Conservation (phyloP, 2,797 vertebrate genomes). For the Semotilus atromaculatus region DNA sequence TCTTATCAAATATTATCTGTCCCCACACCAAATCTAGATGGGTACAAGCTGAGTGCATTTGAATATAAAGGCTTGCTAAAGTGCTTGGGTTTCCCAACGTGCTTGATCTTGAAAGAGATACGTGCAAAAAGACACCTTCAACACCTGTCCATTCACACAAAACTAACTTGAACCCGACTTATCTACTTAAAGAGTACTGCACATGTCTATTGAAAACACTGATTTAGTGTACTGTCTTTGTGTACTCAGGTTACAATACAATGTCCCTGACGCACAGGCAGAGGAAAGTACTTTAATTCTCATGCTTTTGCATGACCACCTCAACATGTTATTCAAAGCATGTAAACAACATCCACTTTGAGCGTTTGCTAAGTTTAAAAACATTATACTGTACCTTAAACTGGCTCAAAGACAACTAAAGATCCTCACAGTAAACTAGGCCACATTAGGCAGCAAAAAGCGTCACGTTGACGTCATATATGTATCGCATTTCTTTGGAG, state of each 20-base stretch:
- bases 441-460: constrained; percentile 30
- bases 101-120: constrained; percentile 15
- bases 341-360: neutral
- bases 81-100: neutral
- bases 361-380: constrained; percentile 1
- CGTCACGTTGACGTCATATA: constrained; percentile 33
- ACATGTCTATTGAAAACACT: no score
- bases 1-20: constrained; percentile 66
- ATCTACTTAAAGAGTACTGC: no score
- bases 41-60: neutral
- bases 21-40: constrained; percentile 46
- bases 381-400: neutral
- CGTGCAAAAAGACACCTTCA: constrained; percentile 24
- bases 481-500: constrained; percentile 30
- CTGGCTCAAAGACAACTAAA: constrained; percentile 6
- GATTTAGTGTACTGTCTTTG: neutral
- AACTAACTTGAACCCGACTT: neutral
- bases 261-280: neutral
- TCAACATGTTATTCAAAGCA: neutral
- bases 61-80: constrained; percentile 13
- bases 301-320: neutral
- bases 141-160: neutral
- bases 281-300: neutral
- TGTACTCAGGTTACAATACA: constrained; percentile 14
- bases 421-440: constrained; percentile 12